These are phyloP conservation scores for Resseliella maxima DNA, from an alignment of 2,888 invertebrate species.

Conservation along the genomic window DNA sequence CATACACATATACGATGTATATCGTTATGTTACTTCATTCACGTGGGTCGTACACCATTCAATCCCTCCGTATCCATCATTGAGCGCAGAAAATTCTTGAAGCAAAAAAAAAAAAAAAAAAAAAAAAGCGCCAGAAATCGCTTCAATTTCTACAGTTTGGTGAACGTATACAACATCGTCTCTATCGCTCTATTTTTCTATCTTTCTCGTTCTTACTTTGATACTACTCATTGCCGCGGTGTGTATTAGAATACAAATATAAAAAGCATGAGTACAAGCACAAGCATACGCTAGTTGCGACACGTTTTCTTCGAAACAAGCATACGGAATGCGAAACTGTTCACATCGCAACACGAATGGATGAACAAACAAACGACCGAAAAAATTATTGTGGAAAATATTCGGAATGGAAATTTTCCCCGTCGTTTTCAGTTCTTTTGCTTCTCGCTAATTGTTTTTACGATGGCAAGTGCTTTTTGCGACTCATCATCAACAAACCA, in stretches of 20 bases:
- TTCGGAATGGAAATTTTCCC: not conserved
- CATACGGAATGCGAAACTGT: not conserved
- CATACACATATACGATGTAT: too few relatives aligned
- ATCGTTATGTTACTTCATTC: not conserved
- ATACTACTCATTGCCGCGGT: too few relatives aligned
- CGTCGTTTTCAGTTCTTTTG: not conserved
- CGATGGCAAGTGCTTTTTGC: not conserved
- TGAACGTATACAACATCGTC: not conserved
- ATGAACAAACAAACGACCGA: not conserved
- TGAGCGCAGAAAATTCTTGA: not conserved
- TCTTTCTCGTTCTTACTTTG: too few relatives aligned
- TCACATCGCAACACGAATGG: not conserved
- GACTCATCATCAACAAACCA: not conserved
- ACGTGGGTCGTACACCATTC: not conserved
- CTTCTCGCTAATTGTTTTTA: not conserved
- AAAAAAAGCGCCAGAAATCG: not conserved
- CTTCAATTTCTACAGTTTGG: not conserved
- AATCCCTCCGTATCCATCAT: not conserved
- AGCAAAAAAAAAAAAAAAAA: too few relatives aligned
- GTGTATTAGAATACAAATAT: too few relatives aligned
- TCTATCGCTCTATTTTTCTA: too few relatives aligned
- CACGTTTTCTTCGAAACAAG: not conserved
- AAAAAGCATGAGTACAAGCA: not conserved
- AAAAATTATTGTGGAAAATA: not conserved
- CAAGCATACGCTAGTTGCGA: not conserved